phyloP scores from a whole-genome alignment of 2,797 vertebrate genomes.

The Sylvilagus floridanus region DNA sequence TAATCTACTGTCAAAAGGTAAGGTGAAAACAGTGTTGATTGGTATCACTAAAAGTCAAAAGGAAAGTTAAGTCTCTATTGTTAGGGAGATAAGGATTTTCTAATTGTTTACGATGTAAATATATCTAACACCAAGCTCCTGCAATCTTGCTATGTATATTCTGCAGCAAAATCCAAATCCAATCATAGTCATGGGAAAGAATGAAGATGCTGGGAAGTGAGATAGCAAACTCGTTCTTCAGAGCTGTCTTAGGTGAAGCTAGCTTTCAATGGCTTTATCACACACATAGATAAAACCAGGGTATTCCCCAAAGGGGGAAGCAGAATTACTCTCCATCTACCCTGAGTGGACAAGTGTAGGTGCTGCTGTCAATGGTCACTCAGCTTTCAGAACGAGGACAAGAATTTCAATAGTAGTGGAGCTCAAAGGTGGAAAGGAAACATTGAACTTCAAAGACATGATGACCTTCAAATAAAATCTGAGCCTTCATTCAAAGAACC shows the following conservation, averaged over 20 bases:
- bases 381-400: conserved; percentile 5
- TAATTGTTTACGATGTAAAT: conserved; percentile 39
- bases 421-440: conserved; percentile 15
- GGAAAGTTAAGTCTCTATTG: conserved; percentile 39
- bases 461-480: conserved; percentile 19
- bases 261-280: conserved; percentile 80
- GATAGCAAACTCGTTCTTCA: conserved; percentile 54
- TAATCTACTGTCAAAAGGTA: conserved; percentile 58
- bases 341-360: not conserved
- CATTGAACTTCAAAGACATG: conserved; percentile 11
- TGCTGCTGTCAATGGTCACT: not conserved
- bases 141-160: conserved; percentile 44
- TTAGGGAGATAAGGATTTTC: conserved; percentile 46
- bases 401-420: not conserved
- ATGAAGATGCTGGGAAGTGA: conserved; percentile 14
- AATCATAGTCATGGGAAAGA: conserved; percentile 58
- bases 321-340: conserved; percentile 56
- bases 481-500: conserved; percentile 31
- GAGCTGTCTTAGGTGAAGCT: conserved; percentile 74
- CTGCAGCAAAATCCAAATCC: conserved; percentile 76
- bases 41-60: conserved; percentile 53
- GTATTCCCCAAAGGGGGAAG: conserved; percentile 11
- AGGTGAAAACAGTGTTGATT: conserved; percentile 30
- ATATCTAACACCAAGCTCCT: not conserved
- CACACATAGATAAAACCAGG: conserved; percentile 72